Conservation (phyloP, 2,888 invertebrate genomes). For the Parascotia fuliginaria region DNA sequence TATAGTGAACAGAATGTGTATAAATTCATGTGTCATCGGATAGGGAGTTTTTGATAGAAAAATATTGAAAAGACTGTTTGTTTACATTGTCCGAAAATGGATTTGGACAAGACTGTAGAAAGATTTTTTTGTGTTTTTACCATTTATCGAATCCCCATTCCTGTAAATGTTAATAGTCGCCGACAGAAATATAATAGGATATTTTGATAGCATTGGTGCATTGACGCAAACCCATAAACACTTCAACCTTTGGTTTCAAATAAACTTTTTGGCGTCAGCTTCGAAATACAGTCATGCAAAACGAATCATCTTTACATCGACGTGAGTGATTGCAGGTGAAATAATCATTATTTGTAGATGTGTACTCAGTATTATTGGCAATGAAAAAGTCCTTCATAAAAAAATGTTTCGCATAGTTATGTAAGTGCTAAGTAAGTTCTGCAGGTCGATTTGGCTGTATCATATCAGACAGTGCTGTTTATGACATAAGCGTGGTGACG, state of each 20-base stretch:
- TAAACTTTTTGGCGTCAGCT: conserved; percentile 46
- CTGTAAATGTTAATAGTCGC: conserved; percentile 1
- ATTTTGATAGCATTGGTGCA: conserved; percentile 38
- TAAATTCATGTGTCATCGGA: too few relatives aligned
- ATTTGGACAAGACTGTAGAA: too few relatives aligned
- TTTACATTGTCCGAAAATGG: too few relatives aligned
- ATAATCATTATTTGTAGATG: conserved; percentile 32
- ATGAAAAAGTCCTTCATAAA: conserved; percentile 33
- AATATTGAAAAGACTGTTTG: too few relatives aligned
- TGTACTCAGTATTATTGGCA: conserved; percentile 34
- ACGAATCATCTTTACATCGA: conserved; percentile 52
- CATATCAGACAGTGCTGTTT: conserved; percentile 57
- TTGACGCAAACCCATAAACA: conserved; percentile 39
- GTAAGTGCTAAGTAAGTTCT: conserved; percentile 48
- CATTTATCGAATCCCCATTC: too few relatives aligned
- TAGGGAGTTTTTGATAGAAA: too few relatives aligned
- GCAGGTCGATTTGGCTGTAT: conserved; percentile 58
- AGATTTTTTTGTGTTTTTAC: too few relatives aligned
- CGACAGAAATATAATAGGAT: neutral
- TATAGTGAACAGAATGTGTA: too few relatives aligned
- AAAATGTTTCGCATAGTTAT: conserved; percentile 36
- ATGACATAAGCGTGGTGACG: conserved; percentile 83
- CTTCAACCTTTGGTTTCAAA: conserved; percentile 57
- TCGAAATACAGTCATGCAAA: conserved; percentile 54
- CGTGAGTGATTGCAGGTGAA: conserved; percentile 28